Percentiles rank a stretch among this genome's conserved stretches.
phyloP scores from a whole-genome alignment of 2,888 invertebrate species.

The Apamea sordens region DNA sequence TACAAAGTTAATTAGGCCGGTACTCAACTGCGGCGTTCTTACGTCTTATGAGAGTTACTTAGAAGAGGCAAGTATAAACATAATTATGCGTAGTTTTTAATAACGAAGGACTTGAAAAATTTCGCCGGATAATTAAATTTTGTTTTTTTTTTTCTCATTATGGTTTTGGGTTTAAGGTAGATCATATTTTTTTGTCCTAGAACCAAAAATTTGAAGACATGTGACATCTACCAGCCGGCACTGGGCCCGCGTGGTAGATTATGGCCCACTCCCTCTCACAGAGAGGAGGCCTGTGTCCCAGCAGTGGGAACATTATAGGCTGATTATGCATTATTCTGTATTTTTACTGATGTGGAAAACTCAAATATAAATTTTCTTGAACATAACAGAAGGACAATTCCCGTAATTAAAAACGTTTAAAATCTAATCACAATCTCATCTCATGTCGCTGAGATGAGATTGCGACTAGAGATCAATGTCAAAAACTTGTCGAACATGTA shows the following conservation, averaged over 20 bases:
- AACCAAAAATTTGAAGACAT: neutral
- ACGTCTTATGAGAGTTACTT: conserved; percentile 42
- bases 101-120: conserved; percentile 3
- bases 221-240: neutral
- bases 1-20: conserved; percentile 60
- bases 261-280: neutral
- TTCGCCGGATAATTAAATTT: neutral
- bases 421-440: no score
- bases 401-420: no score
- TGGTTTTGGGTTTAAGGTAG: neutral
- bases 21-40: conserved; percentile 42
- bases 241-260: neutral
- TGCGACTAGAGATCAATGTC: no score
- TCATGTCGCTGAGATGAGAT: no score
- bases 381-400: no score
- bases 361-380: neutral
- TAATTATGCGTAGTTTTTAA: conserved; percentile 29
- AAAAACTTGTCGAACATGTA: no score
- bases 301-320: neutral
- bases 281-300: neutral
- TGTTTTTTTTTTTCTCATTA: neutral
- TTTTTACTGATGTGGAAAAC: neutral
- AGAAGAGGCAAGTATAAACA: conserved; percentile 22
- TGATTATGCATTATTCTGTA: neutral
- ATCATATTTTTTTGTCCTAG: neutral